Conservation (phyloP, 2,888 invertebrate genomes). For the Dryococelus australis region DNA sequence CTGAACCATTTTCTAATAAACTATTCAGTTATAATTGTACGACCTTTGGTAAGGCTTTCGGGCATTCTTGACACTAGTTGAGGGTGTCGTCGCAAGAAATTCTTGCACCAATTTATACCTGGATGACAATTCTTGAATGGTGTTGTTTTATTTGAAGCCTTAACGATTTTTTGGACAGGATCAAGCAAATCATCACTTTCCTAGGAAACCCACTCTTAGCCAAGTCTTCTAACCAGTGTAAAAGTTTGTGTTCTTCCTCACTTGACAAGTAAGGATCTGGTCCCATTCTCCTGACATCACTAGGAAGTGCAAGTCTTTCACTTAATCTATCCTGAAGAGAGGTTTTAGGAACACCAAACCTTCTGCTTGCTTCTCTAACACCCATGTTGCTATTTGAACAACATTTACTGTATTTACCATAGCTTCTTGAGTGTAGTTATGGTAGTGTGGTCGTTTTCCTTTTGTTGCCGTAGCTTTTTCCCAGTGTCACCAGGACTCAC, state of each 20-base stretch:
- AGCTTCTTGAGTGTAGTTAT: not conserved
- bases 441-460: not conserved
- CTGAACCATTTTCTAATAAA: slow-evolving; percentile 52
- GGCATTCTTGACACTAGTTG: slow-evolving; percentile 46
- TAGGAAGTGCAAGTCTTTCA: not conserved
- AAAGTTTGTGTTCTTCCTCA: not conserved
- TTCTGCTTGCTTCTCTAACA: not conserved
- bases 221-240: slow-evolving; percentile 51
- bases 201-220: slow-evolving; percentile 43
- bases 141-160: slow-evolving; percentile 44
- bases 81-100: slow-evolving; percentile 51
- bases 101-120: slow-evolving; percentile 51
- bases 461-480: not conserved
- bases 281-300: not conserved
- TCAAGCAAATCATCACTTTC: slow-evolving; percentile 47
- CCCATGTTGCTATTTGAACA: not conserved
- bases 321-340: not conserved
- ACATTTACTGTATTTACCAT: not conserved
- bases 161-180: slow-evolving; percentile 37
- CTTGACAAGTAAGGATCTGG: not conserved
- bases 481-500: no score
- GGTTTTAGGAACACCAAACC: not conserved
- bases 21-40: slow-evolving; percentile 51
- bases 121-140: slow-evolving; percentile 52
- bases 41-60: slow-evolving; percentile 53